phyloP scores from a whole-genome alignment of 2,113 vertebrate genomes.

The Mesocricetus auratus region DNA sequence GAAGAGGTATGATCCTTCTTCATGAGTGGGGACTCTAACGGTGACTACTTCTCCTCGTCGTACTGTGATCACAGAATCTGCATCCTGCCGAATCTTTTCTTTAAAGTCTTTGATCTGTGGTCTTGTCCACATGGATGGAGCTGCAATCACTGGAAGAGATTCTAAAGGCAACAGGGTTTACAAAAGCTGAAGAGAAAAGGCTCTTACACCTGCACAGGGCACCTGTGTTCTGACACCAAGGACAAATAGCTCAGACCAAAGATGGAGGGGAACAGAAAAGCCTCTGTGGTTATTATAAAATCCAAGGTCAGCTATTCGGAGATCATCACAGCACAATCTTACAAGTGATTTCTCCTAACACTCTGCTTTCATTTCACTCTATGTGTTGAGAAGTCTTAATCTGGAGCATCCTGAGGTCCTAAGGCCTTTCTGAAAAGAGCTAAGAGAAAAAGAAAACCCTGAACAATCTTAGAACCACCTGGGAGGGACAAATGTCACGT shows the following conservation, averaged over 20 bases:
- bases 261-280: background rate
- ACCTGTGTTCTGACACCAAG: background rate
- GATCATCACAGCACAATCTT: background rate
- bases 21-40: constrained; percentile 97
- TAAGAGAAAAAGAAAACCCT: background rate
- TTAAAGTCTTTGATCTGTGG: constrained; percentile 99
- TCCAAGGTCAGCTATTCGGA: background rate
- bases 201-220: background rate
- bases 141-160: constrained; percentile 94
- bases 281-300: background rate
- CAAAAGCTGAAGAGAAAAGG: constrained; percentile 20
- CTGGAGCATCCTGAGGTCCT: background rate
- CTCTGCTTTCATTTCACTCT: background rate
- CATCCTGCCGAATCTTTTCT: constrained; percentile 98
- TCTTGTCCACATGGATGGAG: constrained; percentile 99
- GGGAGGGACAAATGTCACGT: background rate
- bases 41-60: constrained; percentile 99
- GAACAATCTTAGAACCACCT: background rate
- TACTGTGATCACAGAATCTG: constrained; percentile 98
- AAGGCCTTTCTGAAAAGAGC: background rate
- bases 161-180: constrained; percentile 85
- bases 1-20: constrained; percentile 98
- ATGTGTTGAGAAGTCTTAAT: background rate
- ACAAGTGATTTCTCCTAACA: background rate
- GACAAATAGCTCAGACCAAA: background rate